phyloP scores from a whole-genome alignment of 2,888 invertebrate genomes.

The Apamea epomidion region DNA sequence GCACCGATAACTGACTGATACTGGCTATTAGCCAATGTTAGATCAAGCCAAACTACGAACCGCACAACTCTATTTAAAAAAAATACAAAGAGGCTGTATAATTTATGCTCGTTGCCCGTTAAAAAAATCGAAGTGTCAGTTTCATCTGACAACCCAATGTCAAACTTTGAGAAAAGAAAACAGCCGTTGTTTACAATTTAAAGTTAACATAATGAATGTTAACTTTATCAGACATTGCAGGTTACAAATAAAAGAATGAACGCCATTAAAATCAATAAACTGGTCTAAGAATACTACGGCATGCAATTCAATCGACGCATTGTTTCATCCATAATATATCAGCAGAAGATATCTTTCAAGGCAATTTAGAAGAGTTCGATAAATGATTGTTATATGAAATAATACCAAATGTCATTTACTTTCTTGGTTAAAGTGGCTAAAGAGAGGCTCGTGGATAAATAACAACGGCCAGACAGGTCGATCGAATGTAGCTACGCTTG shows the following conservation, averaged over 20 bases:
- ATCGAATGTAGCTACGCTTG: neutral
- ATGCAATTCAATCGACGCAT: conserved; percentile 15
- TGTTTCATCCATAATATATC: neutral
- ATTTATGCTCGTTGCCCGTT: neutral
- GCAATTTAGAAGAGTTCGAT: no score
- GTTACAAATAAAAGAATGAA: conserved; percentile 8
- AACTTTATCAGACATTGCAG: neutral
- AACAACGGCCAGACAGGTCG: neutral
- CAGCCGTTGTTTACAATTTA: neutral
- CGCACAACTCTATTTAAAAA: neutral
- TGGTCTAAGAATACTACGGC: neutral
- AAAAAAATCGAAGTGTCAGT: neutral
- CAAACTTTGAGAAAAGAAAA: neutral
- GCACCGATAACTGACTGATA: conserved; percentile 58
- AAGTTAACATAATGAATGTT: neutral
- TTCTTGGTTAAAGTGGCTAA: neutral
- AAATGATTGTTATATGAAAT: neutral
- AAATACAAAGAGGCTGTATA: conserved; percentile 8
- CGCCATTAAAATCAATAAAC: conserved; percentile 42
- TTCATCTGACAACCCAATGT: neutral
- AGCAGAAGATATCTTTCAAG: neutral
- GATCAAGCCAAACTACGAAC: conserved; percentile 9
- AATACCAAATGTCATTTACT: neutral
- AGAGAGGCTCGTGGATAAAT: neutral
- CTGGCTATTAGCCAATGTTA: conserved; percentile 43